Evolutionary conservation across 2,888 invertebrate species (phyloP), one percentile per base, ranked within the genome.

Genomic region (Cyaniris semiargus): DNA sequence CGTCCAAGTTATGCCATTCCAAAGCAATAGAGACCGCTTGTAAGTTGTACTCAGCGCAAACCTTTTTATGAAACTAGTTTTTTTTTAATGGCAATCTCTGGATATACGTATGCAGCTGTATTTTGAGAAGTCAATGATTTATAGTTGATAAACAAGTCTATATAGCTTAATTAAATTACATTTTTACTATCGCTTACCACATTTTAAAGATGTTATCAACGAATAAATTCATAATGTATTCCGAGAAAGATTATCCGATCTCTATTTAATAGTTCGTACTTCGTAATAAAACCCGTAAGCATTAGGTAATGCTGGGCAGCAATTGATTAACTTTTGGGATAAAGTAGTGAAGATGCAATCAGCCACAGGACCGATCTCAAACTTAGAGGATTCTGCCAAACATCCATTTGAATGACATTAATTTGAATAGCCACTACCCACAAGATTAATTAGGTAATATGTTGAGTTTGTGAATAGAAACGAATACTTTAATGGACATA

Each of bases 1-100:
- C 87, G 78, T 53, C 53, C 53, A 48, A 77, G 76, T 53, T 53
- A 53, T 71, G 71, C 56, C 53, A 53, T 76, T 75, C 78, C 76
- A 75, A 75, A 75, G 76, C 75, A 53, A 79, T 77, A 75, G 78
- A 76, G 66, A 77, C 77, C 75, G 60, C 76, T 75, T 77, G n/a
- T n/a, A n/a, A n/a, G n/a, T n/a, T n/a, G 21, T 34, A 34, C 56
- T 31, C 3, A 31, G 71, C 56, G 23, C 21, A 53, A 48, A 27
- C 48, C 74, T 44, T 72, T 72, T 72, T 71, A 70, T 72, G 56
- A 72, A 76, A 71, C 44, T 34, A 13, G 38, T 21, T 34, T 71
- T n/a, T 27, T 44, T 44, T 44, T 44, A 44, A 44, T 44, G 44
- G 44, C 10, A 10, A 44, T 44, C 44, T 44, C 4, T 21, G 23